These are phyloP conservation scores for Chelidonichthys spinosus DNA, from an alignment of 2,797 vertebrate genomes.

Conservation along the genomic window DNA sequence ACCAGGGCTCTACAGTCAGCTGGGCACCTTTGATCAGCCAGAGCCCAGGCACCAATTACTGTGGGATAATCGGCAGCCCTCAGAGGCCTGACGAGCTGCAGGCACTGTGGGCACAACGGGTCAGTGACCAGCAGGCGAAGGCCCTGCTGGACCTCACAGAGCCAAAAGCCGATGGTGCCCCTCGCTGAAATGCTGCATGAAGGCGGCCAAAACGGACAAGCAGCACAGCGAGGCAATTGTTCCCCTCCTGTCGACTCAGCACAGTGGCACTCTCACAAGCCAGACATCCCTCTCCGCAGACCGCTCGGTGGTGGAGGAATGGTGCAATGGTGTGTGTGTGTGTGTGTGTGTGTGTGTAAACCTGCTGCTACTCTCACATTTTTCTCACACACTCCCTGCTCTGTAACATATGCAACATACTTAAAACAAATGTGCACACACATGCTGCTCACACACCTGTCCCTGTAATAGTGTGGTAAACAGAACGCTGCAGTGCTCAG, in stretches of 20 bases:
- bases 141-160: conserved; percentile 64
- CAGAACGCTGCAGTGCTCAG: conserved; percentile 62
- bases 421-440: conserved; percentile 16
- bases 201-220: conserved; percentile 63
- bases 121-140: conserved; percentile 73
- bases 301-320: conserved; percentile 42
- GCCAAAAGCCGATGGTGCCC: conserved; percentile 71
- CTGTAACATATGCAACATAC: conserved; percentile 15
- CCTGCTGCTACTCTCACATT: conserved; percentile 30
- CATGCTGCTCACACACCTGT: conserved; percentile 61
- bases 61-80: conserved; percentile 66
- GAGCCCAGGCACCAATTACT: conserved; percentile 75
- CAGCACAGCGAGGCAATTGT: conserved; percentile 77
- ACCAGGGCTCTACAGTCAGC: conserved; percentile 65
- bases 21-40: conserved; percentile 73
- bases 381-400: not conserved
- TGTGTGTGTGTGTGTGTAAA: conserved; percentile 18
- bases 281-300: conserved; percentile 60
- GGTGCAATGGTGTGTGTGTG: conserved; percentile 29
- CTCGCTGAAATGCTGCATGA: conserved; percentile 67
- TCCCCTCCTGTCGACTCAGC: conserved; percentile 74
- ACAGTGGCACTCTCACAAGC: conserved; percentile 65
- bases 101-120: conserved; percentile 71
- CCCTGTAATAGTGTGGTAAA: conserved; percentile 53
- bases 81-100: conserved; percentile 63